phyloP scores from a whole-genome alignment of 2,888 invertebrate species.

The Mycalesis mineus region DNA sequence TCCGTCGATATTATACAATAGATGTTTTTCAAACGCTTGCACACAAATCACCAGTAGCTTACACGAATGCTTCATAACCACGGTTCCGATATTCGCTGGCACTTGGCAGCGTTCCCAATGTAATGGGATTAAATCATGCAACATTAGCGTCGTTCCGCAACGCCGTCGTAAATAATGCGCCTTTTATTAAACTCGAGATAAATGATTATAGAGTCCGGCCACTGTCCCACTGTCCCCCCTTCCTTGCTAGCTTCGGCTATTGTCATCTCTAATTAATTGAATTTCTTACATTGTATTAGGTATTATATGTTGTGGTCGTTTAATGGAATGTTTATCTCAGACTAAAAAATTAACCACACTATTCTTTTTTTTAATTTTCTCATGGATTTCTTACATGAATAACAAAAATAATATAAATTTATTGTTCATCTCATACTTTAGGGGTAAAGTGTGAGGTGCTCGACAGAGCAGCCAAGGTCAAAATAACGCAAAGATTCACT shows the following conservation, averaged over 20 bases:
- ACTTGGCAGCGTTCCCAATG: conserved; percentile 68
- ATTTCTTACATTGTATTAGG: neutral
- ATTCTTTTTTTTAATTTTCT: too few species aligned
- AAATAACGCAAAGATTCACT: too few species aligned
- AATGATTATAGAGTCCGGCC: conserved; percentile 71
- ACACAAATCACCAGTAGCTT: neutral
- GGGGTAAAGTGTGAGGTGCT: too few species aligned
- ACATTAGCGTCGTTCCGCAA: conserved; percentile 58
- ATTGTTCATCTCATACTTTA: too few species aligned
- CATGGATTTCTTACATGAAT: too few species aligned
- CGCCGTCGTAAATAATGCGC: conserved; percentile 74
- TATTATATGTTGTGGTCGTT: too few species aligned
- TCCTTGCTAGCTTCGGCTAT: conserved; percentile 28
- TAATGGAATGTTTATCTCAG: too few species aligned
- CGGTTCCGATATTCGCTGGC: conserved; percentile 47
- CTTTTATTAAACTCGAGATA: conserved; percentile 79
- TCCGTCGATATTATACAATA: neutral
- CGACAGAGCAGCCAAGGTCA: too few species aligned
- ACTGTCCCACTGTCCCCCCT: conserved; percentile 57
- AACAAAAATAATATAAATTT: too few species aligned
- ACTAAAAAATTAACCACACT: too few species aligned
- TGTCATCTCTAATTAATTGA: conserved; percentile 30
- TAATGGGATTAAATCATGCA: conserved; percentile 76
- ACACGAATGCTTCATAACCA: conserved; percentile 19
- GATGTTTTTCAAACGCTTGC: neutral